Percentiles rank a stretch among this genome's conserved stretches.
Evolutionary conservation across 2,113 vertebrate species (phyloP).

Genomic region (Prinia subflava): DNA sequence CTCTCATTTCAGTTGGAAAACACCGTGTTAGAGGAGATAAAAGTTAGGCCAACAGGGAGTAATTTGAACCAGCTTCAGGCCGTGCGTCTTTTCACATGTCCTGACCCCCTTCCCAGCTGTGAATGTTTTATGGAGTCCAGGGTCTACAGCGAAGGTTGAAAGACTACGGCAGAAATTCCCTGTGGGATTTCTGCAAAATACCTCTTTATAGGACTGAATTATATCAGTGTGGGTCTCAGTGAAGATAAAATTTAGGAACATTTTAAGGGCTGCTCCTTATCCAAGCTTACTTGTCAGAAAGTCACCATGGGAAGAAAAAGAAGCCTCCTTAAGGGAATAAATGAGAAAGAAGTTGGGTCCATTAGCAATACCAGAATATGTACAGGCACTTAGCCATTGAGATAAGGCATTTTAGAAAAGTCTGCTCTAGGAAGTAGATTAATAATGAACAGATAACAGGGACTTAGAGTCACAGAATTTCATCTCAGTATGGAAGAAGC

Average conservation of each 20-base stretch:
- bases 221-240: background rate
- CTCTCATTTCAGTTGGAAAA: background rate
- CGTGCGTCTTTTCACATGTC: background rate
- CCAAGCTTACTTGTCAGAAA: background rate
- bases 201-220: background rate
- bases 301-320: background rate
- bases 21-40: rapidly evolving
- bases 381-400: background rate
- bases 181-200: background rate
- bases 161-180: background rate
- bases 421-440: background rate
- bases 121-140: background rate
- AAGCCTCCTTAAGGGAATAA: background rate
- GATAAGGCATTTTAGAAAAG: background rate
- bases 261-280: background rate
- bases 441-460: background rate
- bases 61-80: background rate
- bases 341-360: background rate
- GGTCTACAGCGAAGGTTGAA: background rate
- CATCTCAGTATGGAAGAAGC: background rate
- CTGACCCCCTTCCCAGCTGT: background rate
- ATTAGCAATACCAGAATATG: background rate
- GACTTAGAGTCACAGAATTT: background rate
- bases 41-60: background rate
- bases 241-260: background rate